Evolutionary conservation across 2,888 invertebrate species (phyloP).

Genomic region (Barypeithes pellucidus): DNA sequence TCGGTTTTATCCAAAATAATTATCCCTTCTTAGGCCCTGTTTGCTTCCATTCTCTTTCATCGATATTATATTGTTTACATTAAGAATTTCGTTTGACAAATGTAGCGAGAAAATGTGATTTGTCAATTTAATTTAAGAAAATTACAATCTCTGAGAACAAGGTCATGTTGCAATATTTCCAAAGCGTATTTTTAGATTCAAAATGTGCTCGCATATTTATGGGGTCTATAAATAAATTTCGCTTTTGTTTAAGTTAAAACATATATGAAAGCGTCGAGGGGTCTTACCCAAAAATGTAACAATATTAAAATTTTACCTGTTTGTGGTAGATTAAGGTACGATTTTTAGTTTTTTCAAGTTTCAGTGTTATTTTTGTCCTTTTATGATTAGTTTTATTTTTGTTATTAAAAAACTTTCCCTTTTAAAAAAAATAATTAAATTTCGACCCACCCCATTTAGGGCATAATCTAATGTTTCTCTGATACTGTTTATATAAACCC

Average conservation of each 20-base stretch:
- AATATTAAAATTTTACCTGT: too few species aligned
- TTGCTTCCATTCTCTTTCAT: too few species aligned
- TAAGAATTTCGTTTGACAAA: background rate
- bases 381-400: too few species aligned
- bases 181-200: background rate
- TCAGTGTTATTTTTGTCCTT: too few species aligned
- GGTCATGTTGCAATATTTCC: conserved; percentile 3
- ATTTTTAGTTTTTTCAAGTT: too few species aligned
- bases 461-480: background rate
- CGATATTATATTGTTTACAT: background rate
- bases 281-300: background rate
- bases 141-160: background rate
- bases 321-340: too few species aligned
- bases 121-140: conserved; percentile 4
- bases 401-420: too few species aligned
- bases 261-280: background rate
- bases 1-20: too few species aligned
- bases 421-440: background rate
- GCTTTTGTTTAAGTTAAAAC: background rate
- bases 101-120: background rate
- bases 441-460: background rate
- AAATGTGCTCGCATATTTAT: conserved; percentile 7
- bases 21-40: too few species aligned
- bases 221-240: conserved; percentile 16
- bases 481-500: background rate